phyloP scores from a whole-genome alignment of 1,140 invertebrate genomes.

The Eupeodes corollae region DNA sequence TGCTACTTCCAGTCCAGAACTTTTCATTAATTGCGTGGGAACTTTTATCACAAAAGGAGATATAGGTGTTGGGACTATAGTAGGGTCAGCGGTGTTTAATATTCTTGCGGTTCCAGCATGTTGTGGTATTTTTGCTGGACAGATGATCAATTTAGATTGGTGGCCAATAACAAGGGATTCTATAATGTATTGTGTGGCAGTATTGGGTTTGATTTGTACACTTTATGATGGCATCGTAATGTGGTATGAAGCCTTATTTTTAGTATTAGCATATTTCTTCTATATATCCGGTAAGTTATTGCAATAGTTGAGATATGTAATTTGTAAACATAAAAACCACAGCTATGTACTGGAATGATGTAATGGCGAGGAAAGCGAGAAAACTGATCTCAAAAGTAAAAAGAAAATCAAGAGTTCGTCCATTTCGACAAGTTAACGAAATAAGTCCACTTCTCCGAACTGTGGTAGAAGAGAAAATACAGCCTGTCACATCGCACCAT shows the following conservation, averaged over 20 bases:
- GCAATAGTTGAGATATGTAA: neutral
- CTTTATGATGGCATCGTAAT: slow-evolving; percentile 66
- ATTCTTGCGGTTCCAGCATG: slow-evolving; percentile 81
- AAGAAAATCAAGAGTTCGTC: neutral
- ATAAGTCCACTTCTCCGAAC: slow-evolving; percentile 5
- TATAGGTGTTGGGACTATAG: slow-evolving; percentile 76
- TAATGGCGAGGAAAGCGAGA: slow-evolving; percentile 1
- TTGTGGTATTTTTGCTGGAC: slow-evolving; percentile 59
- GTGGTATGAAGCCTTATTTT: slow-evolving; percentile 65
- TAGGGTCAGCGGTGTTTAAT: slow-evolving; percentile 89
- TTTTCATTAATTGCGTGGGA: slow-evolving; percentile 85
- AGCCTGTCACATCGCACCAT: too few relatives aligned
- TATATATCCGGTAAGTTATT: slow-evolving; percentile 51
- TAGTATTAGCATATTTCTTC: slow-evolving; percentile 60
- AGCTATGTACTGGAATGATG: slow-evolving; percentile 8
- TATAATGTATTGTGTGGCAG: slow-evolving; percentile 69
- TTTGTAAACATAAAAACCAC: too few relatives aligned
- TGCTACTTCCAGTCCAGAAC: slow-evolving; percentile 83
- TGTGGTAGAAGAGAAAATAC: too few relatives aligned
- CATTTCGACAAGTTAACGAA: slow-evolving; percentile 7
- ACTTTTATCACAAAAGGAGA: slow-evolving; percentile 77
- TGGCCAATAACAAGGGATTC: slow-evolving; percentile 83
- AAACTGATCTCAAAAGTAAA: slow-evolving; percentile 2
- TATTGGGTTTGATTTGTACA: slow-evolving; percentile 64
- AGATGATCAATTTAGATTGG: slow-evolving; percentile 70